These are phyloP conservation scores for Drosophila pegasa DNA, from an alignment of 2,888 invertebrate species.

Conservation along the genomic window DNA sequence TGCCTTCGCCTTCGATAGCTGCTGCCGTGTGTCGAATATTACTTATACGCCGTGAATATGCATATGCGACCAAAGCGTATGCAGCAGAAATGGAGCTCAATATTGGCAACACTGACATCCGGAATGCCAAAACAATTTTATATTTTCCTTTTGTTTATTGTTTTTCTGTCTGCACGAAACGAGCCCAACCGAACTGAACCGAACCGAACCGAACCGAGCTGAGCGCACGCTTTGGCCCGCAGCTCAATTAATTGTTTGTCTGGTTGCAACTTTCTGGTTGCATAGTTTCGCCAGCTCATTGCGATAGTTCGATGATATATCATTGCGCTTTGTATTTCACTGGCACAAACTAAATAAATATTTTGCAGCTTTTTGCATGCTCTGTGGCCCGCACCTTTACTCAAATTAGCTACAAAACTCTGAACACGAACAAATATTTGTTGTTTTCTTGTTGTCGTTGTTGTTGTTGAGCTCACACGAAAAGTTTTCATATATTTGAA, in stretches of 20 bases:
- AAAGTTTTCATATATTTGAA: conserved; percentile 8
- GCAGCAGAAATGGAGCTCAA: conserved; percentile 44
- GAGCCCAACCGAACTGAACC: too few species aligned
- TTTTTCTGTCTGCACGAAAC: conserved; percentile 11
- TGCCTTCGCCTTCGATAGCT: conserved; percentile 11
- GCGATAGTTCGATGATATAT: conserved; percentile 33
- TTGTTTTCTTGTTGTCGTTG: conserved; percentile 20
- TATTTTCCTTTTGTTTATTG: neutral
- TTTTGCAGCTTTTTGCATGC: conserved; percentile 8
- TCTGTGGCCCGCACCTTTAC: conserved; percentile 22
- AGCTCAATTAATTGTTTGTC: conserved; percentile 44
- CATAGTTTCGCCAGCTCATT: conserved; percentile 20
- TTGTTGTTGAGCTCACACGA: neutral
- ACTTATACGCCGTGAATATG: conserved; percentile 52
- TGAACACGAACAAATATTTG: conserved; percentile 24
- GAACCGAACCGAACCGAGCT: neutral
- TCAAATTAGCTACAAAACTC: conserved; percentile 37
- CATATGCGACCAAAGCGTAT: conserved; percentile 36
- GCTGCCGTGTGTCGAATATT: conserved; percentile 38
- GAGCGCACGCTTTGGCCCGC: conserved; percentile 15
- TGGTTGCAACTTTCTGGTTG: conserved; percentile 16
- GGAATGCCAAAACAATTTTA: conserved; percentile 9
- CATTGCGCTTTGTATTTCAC: conserved; percentile 19
- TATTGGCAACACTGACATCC: conserved; percentile 48
- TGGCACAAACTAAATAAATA: conserved; percentile 20